Evolutionary conservation across 2,113 vertebrate species (phyloP).

Genomic region (Paralichthys olivaceus): DNA sequence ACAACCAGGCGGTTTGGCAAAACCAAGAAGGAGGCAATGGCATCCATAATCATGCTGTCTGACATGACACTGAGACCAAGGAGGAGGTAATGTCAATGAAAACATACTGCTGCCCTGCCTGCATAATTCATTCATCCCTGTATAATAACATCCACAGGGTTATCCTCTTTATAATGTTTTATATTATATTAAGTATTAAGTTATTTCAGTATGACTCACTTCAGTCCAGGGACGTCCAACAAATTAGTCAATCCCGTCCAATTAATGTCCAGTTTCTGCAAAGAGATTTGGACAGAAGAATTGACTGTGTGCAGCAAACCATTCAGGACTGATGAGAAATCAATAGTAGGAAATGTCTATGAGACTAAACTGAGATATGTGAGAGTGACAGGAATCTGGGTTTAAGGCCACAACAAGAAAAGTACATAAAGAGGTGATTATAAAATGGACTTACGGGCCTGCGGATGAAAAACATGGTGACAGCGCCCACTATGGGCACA

Average conservation of each 20-base stretch:
- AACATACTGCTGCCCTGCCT: background rate
- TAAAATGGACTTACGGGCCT: conserved; percentile 86
- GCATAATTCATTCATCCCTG: background rate
- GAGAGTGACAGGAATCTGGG: conserved; percentile 15
- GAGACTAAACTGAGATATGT: conserved; percentile 4
- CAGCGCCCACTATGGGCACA: conserved; percentile 90
- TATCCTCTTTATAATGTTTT: background rate
- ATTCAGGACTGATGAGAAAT: conserved; percentile 25
- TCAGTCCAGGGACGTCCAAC: conserved; percentile 93
- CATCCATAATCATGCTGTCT: conserved; percentile 95
- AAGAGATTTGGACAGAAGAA: conserved; percentile 32
- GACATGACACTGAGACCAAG: conserved; percentile 84
- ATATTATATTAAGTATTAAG: no score
- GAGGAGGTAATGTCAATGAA: background rate
- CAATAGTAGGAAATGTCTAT: conserved; percentile 30
- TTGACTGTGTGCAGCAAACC: conserved; percentile 3
- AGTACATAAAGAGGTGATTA: conserved; percentile 34
- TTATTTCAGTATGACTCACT: conserved; percentile 81
- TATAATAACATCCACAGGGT: background rate
- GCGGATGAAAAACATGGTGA: conserved; percentile 94
- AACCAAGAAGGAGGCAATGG: conserved; percentile 92
- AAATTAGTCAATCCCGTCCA: conserved; percentile 96
- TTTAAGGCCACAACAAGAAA: conserved; percentile 1
- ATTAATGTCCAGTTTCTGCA: conserved; percentile 90
- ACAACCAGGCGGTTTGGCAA: conserved; percentile 92